phyloP scores from a whole-genome alignment of 2,113 vertebrate species.

The Burhinus oedicnemus region DNA sequence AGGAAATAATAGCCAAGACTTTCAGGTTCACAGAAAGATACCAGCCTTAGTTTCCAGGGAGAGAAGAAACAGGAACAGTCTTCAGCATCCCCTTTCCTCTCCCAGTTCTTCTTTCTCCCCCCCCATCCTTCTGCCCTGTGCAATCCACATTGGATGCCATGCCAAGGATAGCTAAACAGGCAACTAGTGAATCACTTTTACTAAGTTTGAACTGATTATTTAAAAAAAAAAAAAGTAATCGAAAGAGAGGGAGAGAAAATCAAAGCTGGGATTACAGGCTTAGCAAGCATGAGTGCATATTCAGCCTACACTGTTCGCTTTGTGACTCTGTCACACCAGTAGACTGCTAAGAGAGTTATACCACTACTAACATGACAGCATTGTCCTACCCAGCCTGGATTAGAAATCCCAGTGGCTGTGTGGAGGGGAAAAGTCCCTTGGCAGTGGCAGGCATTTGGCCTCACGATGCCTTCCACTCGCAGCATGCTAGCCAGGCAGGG shows the following conservation, averaged over 20 bases:
- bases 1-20: neutral
- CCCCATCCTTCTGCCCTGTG: neutral
- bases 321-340: constrained; percentile 58
- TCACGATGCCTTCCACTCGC: neutral
- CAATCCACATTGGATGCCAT: neutral
- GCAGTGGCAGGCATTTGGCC: constrained; percentile 41
- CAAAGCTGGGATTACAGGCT: constrained; percentile 66
- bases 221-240: neutral
- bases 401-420: constrained; percentile 48
- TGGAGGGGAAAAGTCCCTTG: constrained; percentile 31
- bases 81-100: neutral
- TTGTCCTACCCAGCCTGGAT: constrained; percentile 58
- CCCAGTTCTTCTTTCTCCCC: neutral
- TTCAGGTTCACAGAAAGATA: neutral
- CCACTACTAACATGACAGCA: constrained; percentile 65
- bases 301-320: constrained; percentile 66
- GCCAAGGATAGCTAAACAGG: neutral
- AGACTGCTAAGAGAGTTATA: constrained; percentile 67
- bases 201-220: constrained; percentile 43
- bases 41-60: neutral
- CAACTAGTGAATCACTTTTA: constrained; percentile 46
- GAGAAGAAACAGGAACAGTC: neutral
- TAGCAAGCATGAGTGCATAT: constrained; percentile 57
- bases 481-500: neutral
- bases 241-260: constrained; percentile 26